A percentile compares a stretch with the other conserved stretches of the same genome.
phyloP scores from a whole-genome alignment of 2,888 invertebrate species.

The Coelinius sp. region DNA sequence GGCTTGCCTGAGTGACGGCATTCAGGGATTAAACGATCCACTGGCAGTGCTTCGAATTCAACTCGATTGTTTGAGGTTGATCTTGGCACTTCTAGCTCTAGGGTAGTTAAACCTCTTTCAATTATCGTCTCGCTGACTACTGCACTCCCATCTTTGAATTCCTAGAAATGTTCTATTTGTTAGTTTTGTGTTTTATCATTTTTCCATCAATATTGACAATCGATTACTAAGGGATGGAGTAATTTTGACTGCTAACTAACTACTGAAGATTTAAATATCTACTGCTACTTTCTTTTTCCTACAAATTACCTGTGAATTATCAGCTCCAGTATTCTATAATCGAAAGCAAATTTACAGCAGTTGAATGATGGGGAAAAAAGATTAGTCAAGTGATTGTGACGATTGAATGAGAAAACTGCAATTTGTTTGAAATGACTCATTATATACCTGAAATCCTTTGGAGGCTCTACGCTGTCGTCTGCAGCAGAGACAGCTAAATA shows the following conservation, averaged over 20 bases:
- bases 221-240: too few relatives aligned
- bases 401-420: too few relatives aligned
- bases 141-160: constrained; percentile 65
- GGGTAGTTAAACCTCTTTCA: constrained; percentile 57
- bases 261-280: too few relatives aligned
- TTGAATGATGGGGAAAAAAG: constrained; percentile 28
- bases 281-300: constrained; percentile 19
- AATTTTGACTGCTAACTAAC: too few relatives aligned
- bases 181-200: neutral
- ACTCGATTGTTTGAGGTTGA: constrained; percentile 56
- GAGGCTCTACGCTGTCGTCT: constrained; percentile 60
- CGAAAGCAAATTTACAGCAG: constrained; percentile 54
- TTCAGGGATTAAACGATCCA: constrained; percentile 59
- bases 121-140: constrained; percentile 58
- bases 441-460: constrained; percentile 66
- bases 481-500: constrained; percentile 65
- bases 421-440: too few relatives aligned
- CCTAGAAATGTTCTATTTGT: constrained; percentile 56
- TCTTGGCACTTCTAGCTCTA: constrained; percentile 64
- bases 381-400: too few relatives aligned
- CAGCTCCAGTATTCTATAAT: constrained; percentile 64
- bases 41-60: constrained; percentile 64
- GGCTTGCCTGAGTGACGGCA: constrained; percentile 55
- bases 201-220: too few relatives aligned
- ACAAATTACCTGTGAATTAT: constrained; percentile 61